phyloP scores from a whole-genome alignment of 1,140 invertebrate genomes.

The Planococcus citri region DNA sequence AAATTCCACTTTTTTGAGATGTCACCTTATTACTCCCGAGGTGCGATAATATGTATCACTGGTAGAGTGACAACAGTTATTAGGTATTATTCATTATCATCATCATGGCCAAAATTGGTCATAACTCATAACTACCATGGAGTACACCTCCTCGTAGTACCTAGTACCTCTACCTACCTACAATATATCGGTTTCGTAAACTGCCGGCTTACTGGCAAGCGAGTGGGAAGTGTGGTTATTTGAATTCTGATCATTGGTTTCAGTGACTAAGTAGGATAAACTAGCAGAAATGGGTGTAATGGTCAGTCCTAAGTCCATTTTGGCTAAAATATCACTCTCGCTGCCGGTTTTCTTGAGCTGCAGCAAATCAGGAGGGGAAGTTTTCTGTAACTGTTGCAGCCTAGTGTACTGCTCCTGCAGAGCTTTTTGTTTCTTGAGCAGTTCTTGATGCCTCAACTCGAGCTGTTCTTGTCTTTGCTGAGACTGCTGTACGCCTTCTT shows the following conservation, averaged over 20 bases:
- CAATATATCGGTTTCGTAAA: slow-evolving; percentile 83
- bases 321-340: slow-evolving; percentile 72
- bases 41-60: too few species aligned
- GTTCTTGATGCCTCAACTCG: slow-evolving; percentile 71
- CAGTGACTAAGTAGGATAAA: slow-evolving; percentile 40
- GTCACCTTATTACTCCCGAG: too few species aligned
- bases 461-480: slow-evolving; percentile 55
- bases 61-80: too few species aligned
- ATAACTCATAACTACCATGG: too few species aligned
- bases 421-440: slow-evolving; percentile 69
- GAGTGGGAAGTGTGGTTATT: neutral
- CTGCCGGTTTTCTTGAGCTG: slow-evolving; percentile 76
- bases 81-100: too few species aligned
- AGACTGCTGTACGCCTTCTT: slow-evolving; percentile 42
- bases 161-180: slow-evolving; percentile 34
- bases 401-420: slow-evolving; percentile 79
- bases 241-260: slow-evolving; percentile 29
- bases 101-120: too few species aligned
- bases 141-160: too few species aligned
- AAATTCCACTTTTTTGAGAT: too few species aligned
- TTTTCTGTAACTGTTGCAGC: slow-evolving; percentile 67
- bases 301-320: slow-evolving; percentile 56
- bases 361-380: slow-evolving; percentile 44
- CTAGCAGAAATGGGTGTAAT: slow-evolving; percentile 46
- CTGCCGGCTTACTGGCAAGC: slow-evolving; percentile 48